Conservation (phyloP, 2,113 vertebrate species). For the Callionymus lyra region DNA sequence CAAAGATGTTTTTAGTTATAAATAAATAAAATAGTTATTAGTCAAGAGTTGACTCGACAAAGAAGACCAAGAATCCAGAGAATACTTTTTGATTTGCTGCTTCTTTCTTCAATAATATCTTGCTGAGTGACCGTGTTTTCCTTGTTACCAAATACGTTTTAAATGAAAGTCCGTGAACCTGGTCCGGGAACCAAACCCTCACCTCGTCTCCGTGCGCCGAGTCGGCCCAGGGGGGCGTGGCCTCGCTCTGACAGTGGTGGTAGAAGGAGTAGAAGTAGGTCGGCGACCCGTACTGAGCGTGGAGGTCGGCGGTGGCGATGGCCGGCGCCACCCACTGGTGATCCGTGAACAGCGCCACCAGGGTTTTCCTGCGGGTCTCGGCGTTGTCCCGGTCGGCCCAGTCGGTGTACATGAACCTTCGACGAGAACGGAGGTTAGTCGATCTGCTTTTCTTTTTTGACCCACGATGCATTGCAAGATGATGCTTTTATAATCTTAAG, state of each 20-base stretch:
- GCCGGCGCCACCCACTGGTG: constrained; percentile 98
- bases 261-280: constrained; percentile 98
- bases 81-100: no score
- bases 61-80: no score
- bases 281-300: constrained; percentile 93
- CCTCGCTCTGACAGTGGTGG: constrained; percentile 92
- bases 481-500: no score
- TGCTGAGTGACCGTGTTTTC: no score
- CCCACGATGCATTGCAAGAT: no score
- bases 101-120: no score
- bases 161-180: no score
- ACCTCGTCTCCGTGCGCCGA: constrained; percentile 90
- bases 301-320: constrained; percentile 89
- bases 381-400: constrained; percentile 94
- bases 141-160: no score
- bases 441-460: no score
- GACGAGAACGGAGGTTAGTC: not conserved
- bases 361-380: constrained; percentile 81
- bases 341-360: constrained; percentile 92
- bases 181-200: not conserved
- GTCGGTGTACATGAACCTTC: constrained; percentile 96
- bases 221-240: constrained; percentile 92
- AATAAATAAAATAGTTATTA: no score
- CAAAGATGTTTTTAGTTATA: no score
- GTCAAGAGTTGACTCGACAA: no score